Conservation (phyloP, 1,140 invertebrate species). For the Bicyclus anynana region DNA sequence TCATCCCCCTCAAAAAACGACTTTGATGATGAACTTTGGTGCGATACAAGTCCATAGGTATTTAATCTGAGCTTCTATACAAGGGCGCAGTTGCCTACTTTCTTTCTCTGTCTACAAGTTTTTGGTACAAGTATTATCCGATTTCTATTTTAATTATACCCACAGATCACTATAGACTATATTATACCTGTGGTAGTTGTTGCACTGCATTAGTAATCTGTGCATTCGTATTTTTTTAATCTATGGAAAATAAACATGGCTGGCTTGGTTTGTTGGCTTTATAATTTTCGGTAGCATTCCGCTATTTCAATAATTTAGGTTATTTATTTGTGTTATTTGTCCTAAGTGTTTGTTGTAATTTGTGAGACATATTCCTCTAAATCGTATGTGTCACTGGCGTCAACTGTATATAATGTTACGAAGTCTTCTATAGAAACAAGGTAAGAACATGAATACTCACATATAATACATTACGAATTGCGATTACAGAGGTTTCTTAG, state of each 20-base stretch:
- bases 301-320: slow-evolving; percentile 31
- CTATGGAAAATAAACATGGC: slow-evolving; percentile 41
- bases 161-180: no score
- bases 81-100: no score
- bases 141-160: no score
- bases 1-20: no score
- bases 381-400: slow-evolving; percentile 33
- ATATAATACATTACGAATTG: no score
- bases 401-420: slow-evolving; percentile 57
- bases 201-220: background rate
- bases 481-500: slow-evolving; percentile 1
- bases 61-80: no score
- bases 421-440: slow-evolving; percentile 51
- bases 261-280: slow-evolving; percentile 44
- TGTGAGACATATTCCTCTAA: slow-evolving; percentile 12
- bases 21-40: no score
- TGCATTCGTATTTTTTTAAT: no score
- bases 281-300: slow-evolving; percentile 40
- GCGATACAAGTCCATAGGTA: no score
- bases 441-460: slow-evolving; percentile 42
- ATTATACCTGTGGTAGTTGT: background rate
- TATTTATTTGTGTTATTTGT: slow-evolving; percentile 34
- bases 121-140: no score
- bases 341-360: slow-evolving; percentile 11
- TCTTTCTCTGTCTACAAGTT: no score